Evolutionary conservation across 2,113 vertebrate species (phyloP).

Genomic region (Catharus fuscescens): DNA sequence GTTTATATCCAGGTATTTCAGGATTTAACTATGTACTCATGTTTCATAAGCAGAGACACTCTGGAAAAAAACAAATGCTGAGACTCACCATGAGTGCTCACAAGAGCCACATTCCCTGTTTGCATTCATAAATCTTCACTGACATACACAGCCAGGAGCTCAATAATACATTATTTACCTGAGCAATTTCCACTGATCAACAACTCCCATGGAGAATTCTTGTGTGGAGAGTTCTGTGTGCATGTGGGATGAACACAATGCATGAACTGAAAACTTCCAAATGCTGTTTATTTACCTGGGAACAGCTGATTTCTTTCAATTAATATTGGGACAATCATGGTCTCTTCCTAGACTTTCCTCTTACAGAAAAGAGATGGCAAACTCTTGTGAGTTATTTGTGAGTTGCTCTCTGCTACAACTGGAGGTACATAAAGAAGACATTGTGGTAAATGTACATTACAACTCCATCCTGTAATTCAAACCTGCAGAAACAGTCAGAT

Average conservation of each 20-base stretch:
- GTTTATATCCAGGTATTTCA: not conserved
- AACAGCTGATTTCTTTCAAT: not conserved
- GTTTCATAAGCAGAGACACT: not conserved
- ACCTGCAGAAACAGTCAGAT: not conserved
- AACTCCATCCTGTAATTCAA: not conserved
- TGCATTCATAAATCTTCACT: not conserved
- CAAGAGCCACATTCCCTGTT: not conserved
- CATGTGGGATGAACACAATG: rapidly evolving
- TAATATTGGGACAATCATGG: not conserved
- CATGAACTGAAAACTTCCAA: not conserved
- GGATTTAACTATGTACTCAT: not conserved
- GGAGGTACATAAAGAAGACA: not conserved
- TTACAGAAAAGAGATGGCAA: not conserved
- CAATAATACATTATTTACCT: not conserved
- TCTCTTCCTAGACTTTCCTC: not conserved
- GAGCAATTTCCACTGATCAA: not conserved
- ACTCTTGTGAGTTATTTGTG: too few species aligned
- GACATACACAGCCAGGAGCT: not conserved
- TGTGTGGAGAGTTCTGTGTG: not conserved
- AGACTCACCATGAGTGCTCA: not conserved
- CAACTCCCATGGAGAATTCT: not conserved
- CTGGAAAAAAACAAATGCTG: not conserved
- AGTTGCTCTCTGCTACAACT: too few species aligned
- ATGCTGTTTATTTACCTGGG: not conserved
- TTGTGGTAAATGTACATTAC: not conserved